A percentile compares a stretch with the other conserved stretches of the same genome.
Conservation (phyloP, 2,113 vertebrate species). For the Varanus komodoensis region DNA sequence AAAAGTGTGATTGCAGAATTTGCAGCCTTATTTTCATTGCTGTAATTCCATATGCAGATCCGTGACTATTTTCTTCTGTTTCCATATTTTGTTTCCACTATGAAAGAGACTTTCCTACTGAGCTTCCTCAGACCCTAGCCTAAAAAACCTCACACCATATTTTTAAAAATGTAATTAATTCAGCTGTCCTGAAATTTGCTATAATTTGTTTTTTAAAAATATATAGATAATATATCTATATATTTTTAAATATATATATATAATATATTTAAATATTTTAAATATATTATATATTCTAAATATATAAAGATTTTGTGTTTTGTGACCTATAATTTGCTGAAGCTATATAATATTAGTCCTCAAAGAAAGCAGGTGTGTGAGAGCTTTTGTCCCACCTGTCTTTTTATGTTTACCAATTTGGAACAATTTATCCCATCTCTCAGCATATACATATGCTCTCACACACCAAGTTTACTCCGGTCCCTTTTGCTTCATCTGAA, state of each 20-base stretch:
- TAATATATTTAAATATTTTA: too few relatives aligned
- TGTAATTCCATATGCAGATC: neutral
- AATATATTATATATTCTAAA: too few relatives aligned
- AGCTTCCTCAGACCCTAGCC: too few relatives aligned
- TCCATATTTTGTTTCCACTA: neutral
- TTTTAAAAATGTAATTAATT: slow-evolving; percentile 1
- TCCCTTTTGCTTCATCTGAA: slow-evolving; percentile 35
- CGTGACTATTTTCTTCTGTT: neutral
- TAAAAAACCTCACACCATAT: too few relatives aligned
- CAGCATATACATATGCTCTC: neutral
- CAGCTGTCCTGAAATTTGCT: slow-evolving; percentile 13
- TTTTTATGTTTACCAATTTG: slow-evolving; percentile 32
- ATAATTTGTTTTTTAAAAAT: neutral
- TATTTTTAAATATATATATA: too few relatives aligned
- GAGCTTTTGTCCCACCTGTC: neutral
- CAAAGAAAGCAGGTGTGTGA: neutral
- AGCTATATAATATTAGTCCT: neutral
- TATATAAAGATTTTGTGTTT: neutral
- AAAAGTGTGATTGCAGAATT: neutral
- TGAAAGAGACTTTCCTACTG: neutral
- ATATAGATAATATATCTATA: too few relatives aligned
- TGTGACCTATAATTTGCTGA: slow-evolving; percentile 4
- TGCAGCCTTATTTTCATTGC: neutral
- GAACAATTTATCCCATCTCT: slow-evolving; percentile 10
- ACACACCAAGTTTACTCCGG: neutral